phyloP scores from a whole-genome alignment of 2,888 invertebrate species.

The Micropterix aruncella region DNA sequence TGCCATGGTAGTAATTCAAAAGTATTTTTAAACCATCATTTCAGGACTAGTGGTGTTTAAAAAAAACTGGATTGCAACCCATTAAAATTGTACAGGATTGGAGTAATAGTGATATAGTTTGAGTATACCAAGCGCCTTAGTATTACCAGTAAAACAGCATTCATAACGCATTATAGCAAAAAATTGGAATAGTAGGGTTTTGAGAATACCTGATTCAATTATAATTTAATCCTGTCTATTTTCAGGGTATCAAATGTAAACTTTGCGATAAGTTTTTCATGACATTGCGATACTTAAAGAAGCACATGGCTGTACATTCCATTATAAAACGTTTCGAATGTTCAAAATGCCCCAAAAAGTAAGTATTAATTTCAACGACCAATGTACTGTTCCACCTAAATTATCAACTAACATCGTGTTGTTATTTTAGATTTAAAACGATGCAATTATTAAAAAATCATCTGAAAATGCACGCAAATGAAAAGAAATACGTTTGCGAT shows the following conservation, averaged over 20 bases:
- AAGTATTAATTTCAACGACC: background rate
- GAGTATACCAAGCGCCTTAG: too few relatives aligned
- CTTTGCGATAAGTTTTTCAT: conserved; percentile 13
- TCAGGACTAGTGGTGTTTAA: too few relatives aligned
- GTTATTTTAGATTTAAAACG: background rate
- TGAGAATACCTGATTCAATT: background rate
- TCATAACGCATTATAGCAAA: conserved; percentile 9
- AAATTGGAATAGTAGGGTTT: background rate
- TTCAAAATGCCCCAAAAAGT: background rate
- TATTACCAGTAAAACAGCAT: conserved; percentile 12
- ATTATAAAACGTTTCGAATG: background rate
- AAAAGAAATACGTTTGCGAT: conserved; percentile 17
- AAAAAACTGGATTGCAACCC: too few relatives aligned
- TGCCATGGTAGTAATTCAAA: too few relatives aligned
- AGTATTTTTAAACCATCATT: too few relatives aligned
- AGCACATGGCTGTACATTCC: conserved; percentile 1
- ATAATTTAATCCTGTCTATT: conserved; percentile 15
- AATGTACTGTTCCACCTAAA: background rate
- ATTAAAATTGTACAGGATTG: too few relatives aligned
- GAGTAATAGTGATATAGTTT: too few relatives aligned
- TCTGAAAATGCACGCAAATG: conserved; percentile 15
- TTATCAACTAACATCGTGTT: background rate
- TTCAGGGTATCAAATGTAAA: conserved; percentile 16
- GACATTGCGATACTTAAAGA: background rate
- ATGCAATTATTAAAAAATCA: conserved; percentile 15